These are phyloP conservation scores for Lepidurus apus DNA, from an alignment of 1,140 invertebrate species.

Conservation along the genomic window DNA sequence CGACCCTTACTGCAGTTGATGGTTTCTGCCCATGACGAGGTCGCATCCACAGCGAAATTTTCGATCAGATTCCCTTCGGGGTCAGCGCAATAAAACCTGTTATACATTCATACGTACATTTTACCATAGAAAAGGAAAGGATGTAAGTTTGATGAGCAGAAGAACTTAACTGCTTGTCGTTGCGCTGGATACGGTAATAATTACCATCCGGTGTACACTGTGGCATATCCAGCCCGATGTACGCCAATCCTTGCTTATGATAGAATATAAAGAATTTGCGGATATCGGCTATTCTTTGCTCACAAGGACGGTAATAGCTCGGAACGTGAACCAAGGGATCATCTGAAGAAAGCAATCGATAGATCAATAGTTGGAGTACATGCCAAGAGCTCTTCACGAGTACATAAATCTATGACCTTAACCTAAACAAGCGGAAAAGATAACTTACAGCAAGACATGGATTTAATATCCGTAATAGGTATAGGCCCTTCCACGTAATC, in stretches of 20 bases:
- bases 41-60: slow-evolving; percentile 20
- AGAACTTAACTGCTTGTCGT: slow-evolving; percentile 8
- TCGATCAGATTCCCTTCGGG: slow-evolving; percentile 23
- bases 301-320: slow-evolving; percentile 4
- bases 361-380: background rate
- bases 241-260: background rate
- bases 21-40: background rate
- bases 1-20: slow-evolving; percentile 28
- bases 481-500: background rate
- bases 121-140: background rate
- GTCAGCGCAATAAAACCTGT: slow-evolving; percentile 15
- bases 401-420: no score
- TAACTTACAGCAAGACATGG: slow-evolving; percentile 26
- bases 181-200: slow-evolving; percentile 29
- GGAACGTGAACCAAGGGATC: background rate
- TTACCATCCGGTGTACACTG: slow-evolving; percentile 32
- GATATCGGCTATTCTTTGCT: background rate
- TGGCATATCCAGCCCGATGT: slow-evolving; percentile 32
- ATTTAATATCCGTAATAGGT: slow-evolving; percentile 20
- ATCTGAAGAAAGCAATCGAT: background rate
- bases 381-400: background rate
- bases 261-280: background rate
- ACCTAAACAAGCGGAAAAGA: background rate
- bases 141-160: slow-evolving; percentile 14
- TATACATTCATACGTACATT: background rate